A percentile compares a stretch with the other conserved stretches of the same genome.
These are phyloP conservation scores for Drosophila suzukii DNA, from an alignment of 1,140 invertebrate species.

Conservation along the genomic window DNA sequence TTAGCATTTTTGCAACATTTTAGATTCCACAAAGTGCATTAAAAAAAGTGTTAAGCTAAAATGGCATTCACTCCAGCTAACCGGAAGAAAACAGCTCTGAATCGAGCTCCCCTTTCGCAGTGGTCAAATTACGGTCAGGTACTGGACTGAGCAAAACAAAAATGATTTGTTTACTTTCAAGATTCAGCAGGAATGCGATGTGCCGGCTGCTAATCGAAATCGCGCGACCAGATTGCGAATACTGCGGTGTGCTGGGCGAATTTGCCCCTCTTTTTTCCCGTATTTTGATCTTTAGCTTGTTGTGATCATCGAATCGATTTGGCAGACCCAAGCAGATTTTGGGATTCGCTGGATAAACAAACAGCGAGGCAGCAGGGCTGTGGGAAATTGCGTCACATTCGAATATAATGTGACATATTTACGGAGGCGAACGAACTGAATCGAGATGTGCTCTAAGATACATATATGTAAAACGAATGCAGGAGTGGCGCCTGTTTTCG, in stretches of 20 bases:
- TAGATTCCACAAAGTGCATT: neutral
- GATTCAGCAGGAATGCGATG: slow-evolving; percentile 20
- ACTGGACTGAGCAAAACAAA: slow-evolving; percentile 28
- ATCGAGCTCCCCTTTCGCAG: neutral
- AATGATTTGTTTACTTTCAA: slow-evolving; percentile 30
- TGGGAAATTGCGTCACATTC: slow-evolving; percentile 74
- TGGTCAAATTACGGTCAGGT: slow-evolving; percentile 28
- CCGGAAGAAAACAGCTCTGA: slow-evolving; percentile 10
- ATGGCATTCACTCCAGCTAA: neutral
- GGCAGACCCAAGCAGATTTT: slow-evolving; percentile 26
- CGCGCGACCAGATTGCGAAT: slow-evolving; percentile 29
- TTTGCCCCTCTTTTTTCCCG: neutral
- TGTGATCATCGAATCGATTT: slow-evolving; percentile 37
- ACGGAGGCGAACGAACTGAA: slow-evolving; percentile 34
- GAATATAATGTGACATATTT: slow-evolving; percentile 71
- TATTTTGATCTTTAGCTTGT: slow-evolving; percentile 25
- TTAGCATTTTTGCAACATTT: neutral
- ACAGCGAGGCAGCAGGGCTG: slow-evolving; percentile 19
- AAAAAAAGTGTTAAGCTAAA: neutral
- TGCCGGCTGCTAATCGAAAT: slow-evolving; percentile 43
- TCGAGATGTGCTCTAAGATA: too few species aligned
- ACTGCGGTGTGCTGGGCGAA: neutral
- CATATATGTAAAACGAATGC: slow-evolving; percentile 4
- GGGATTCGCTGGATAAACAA: slow-evolving; percentile 48
- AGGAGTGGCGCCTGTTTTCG: slow-evolving; percentile 14